Base-by-base conservation (phyloP, 2,888 invertebrate species). In the Drosophila maculinotata region DNA sequence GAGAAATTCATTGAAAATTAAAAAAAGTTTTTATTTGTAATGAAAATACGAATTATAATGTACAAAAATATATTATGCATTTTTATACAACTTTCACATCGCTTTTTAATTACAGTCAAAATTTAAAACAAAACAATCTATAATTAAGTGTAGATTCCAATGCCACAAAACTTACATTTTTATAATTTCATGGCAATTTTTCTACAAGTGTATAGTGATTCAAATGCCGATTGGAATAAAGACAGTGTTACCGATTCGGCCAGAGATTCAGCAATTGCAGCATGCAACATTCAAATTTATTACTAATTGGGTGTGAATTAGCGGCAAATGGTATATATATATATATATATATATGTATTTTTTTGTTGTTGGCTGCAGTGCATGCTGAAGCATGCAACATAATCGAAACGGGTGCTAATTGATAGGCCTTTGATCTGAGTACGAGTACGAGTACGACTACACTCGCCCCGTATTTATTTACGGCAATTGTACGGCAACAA, bases 221-320 rank as follows among this genome's bases (percentile, higher is more conserved):
- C 26, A 28, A 42, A 39, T 57, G 51, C 56, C 31, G 73, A 66
- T 69, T 72, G n/a, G 41, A 56, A 33, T 30, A 23, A n/a, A 42
- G 49, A 38, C 51, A 30, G 36, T 45, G 47, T 65, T 57, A 52
- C 4, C 20, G 14, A 42, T 51, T 47, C 12, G 14, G 35, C 31
- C 51, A 31, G 33, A 45, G 60, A 66, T 66, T 64, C 68, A 35
- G 52, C 48, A 62, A 86, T 80, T 80, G 82, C 81, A 65, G 70
- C 47, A 76, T 64, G 53, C 31, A 62, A 68, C 90, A 89, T 90
- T 87, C 77, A 89, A 90, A 90, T 89, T 89, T 89, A 89, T 90
- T 90, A 90, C 89, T 89, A 89, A 89, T 89, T 83, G 83, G 90
- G 89, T 89, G 89, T 89, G 90, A 89, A 90, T 82, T 85, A 87